Base-by-base conservation (phyloP, 2,797 vertebrate species). In the Choloepus didactylus region DNA sequence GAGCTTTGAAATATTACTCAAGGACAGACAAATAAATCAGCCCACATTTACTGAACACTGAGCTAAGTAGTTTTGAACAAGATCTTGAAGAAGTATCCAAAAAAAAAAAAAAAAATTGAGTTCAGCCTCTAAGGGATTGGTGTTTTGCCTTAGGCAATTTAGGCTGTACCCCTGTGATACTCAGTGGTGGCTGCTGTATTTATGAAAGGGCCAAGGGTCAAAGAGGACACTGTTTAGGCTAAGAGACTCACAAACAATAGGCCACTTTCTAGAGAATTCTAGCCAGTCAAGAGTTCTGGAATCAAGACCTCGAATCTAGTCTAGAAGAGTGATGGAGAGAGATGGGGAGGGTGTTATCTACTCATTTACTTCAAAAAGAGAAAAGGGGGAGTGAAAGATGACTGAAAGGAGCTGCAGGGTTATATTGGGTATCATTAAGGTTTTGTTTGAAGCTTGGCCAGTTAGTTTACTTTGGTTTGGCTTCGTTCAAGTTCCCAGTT, bases 21-120 rank as follows among this genome's bases (percentile, higher is more conserved):
- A 89, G 0, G 29, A 11, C 18, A 18, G 38, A 46, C 35, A 46
- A 35, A 21, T 2, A 10, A 49, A 31, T 46, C 27, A 49, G 23
- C 21, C 14, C 2, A 19, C 1, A 4, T 14, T 79, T 62, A 35
- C 41, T 0, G 4, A 62, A 60, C 44, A 3, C 41, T 44, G 0
- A 23, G 21, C 35, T 49, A 49, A 49, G 12, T 5, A 69, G 38
- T 31, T 38, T 59, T 9, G 46, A 92, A 38, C 51, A 81, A 3
- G 35, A 44, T 23, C 4, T 1, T 0, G n/a, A 54, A 23, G 9
- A 60, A 44, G 15, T 16, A 0, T 35, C 9, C 4, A 21, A 38
- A 73, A 35, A 35, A 35, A 35, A 35, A 7, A 21, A 38, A 67
- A 6, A n/a, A 51, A 1, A 64, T 1, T 1, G 38, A 54, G 9